Conservation (phyloP, 2,888 invertebrate species). For the Cephus runcator region DNA sequence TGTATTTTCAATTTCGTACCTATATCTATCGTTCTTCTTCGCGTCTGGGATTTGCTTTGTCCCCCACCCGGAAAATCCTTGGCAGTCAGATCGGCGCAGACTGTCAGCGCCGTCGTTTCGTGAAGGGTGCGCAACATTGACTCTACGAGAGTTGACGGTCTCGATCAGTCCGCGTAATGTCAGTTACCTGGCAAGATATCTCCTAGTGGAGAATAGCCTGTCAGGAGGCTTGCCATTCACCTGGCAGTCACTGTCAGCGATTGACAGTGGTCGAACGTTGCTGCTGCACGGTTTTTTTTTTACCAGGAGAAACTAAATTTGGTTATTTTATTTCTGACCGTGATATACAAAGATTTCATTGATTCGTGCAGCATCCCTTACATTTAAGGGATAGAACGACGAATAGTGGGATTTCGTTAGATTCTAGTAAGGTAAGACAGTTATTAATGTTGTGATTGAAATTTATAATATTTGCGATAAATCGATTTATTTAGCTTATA, state of each 20-base stretch:
- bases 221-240: neutral
- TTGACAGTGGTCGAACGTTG: neutral
- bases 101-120: neutral
- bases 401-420: neutral
- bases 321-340: neutral
- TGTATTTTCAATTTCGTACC: neutral
- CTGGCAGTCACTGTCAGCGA: neutral
- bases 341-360: neutral
- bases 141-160: neutral
- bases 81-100: neutral
- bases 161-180: slow-evolving; percentile 40
- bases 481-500: neutral
- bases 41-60: neutral
- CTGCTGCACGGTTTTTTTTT: neutral
- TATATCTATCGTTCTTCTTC: neutral
- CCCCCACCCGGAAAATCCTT: slow-evolving; percentile 2
- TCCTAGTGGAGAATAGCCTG: slow-evolving; percentile 1
- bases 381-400: neutral
- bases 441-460: neutral
- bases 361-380: neutral
- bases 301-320: neutral
- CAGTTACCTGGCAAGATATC: slow-evolving; percentile 22
- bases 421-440: neutral
- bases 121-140: neutral
- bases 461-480: neutral